A percentile compares a stretch with the other conserved stretches of the same genome.
These are phyloP conservation scores for Euwallacea similis DNA, from an alignment of 1,140 invertebrate species.

Conservation along the genomic window DNA sequence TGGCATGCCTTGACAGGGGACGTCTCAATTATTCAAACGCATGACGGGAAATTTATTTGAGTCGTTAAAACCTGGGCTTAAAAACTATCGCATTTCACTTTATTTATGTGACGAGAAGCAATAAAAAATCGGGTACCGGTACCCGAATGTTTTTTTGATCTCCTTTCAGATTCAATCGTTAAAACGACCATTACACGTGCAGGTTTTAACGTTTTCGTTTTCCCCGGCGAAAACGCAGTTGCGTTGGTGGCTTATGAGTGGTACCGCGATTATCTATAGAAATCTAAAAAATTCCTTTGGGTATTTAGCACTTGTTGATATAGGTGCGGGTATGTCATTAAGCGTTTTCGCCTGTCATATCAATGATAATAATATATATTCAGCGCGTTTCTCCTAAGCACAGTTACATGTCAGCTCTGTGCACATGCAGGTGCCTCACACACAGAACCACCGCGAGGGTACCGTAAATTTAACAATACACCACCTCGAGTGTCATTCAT, in stretches of 20 bases:
- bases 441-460: not conserved
- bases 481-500: constrained; percentile 3
- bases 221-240: not conserved
- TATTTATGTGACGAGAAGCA: too few relatives aligned
- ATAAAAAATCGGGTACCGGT: too few relatives aligned
- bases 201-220: too few relatives aligned
- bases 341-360: not conserved
- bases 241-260: not conserved
- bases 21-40: too few relatives aligned
- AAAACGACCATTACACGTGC: too few relatives aligned
- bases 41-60: too few relatives aligned
- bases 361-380: not conserved
- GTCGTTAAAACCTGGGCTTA: not conserved
- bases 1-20: too few relatives aligned
- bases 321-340: not conserved
- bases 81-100: not conserved
- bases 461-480: constrained; percentile 7
- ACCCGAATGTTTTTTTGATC: too few relatives aligned
- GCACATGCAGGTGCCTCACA: not conserved
- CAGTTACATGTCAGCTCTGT: not conserved
- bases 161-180: too few relatives aligned
- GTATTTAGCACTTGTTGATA: too few relatives aligned
- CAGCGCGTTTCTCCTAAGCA: not conserved
- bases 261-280: not conserved
- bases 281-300: not conserved